phyloP scores from a whole-genome alignment of 2,113 vertebrate species.

The Salvelinus namaycush region DNA sequence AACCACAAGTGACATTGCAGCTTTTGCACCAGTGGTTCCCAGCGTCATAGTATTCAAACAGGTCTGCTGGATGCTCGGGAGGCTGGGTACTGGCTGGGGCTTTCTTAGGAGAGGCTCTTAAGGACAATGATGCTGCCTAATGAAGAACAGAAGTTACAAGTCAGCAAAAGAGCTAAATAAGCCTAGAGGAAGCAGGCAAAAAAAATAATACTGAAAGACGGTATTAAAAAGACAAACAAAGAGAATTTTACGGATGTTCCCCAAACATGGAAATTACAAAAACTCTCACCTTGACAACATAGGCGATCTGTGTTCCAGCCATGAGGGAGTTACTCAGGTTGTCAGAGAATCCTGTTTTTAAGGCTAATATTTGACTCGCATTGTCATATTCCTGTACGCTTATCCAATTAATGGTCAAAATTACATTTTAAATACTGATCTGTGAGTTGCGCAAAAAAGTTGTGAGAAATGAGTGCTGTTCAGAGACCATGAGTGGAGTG shows the following conservation, averaged over 20 bases:
- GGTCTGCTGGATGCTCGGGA: constrained; percentile 63
- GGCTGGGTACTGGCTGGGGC: constrained; percentile 59
- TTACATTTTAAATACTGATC: not conserved
- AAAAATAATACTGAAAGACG: not conserved
- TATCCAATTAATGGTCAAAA: not conserved
- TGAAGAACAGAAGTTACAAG: constrained; percentile 34
- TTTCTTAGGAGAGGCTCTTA: constrained; percentile 59
- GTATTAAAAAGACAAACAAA: not conserved
- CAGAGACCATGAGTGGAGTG: too few relatives aligned
- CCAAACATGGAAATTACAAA: constrained; percentile 38
- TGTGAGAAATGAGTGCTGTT: not conserved
- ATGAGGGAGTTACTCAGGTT: constrained; percentile 28
- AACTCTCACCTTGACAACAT: constrained; percentile 64
- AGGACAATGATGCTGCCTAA: constrained; percentile 30
- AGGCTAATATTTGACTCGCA: not conserved
- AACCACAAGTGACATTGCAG: constrained; percentile 90
- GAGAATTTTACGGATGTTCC: constrained; percentile 20
- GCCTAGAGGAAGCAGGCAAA: constrained; percentile 12
- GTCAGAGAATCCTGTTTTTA: not conserved
- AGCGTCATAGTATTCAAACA: constrained; percentile 94
- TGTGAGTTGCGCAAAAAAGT: not conserved
- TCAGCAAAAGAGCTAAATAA: constrained; percentile 21
- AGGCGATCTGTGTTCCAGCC: constrained; percentile 50
- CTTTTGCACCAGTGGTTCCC: constrained; percentile 97
- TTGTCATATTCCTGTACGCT: not conserved